Evolutionary conservation across 2,797 vertebrate genomes (phyloP).

Genomic region (Buphagus erythrorhynchus): DNA sequence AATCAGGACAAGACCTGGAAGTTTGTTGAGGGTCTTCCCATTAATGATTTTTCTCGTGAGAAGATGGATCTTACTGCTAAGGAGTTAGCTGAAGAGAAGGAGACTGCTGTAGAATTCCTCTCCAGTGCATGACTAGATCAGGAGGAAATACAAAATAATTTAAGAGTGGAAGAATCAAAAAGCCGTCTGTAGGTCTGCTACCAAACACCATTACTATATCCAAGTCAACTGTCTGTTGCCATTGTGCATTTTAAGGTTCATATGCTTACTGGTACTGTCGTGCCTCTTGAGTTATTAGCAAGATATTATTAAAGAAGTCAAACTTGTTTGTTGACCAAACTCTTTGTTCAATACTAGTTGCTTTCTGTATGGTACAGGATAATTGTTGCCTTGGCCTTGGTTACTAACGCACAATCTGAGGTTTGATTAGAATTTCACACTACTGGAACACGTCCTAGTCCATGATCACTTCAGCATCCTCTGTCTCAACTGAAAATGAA

Average conservation of each 20-base stretch:
- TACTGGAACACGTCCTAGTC: neutral
- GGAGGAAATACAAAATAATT: conserved; percentile 34
- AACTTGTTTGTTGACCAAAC: conserved; percentile 69
- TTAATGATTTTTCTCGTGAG: conserved; percentile 90
- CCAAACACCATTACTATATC: conserved; percentile 50
- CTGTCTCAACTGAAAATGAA: neutral
- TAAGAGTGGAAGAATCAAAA: conserved; percentile 79
- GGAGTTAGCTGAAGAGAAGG: conserved; percentile 92
- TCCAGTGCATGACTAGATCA: conserved; percentile 82
- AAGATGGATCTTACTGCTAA: conserved; percentile 94
- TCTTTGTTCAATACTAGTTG: conserved; percentile 21
- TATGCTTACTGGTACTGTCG: conserved; percentile 68
- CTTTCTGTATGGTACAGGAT: conserved; percentile 34
- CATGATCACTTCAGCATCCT: neutral
- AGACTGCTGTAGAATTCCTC: conserved; percentile 90
- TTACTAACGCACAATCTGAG: conserved; percentile 34
- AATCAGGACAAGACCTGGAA: conserved; percentile 92
- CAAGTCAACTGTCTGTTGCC: conserved; percentile 61
- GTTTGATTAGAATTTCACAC: conserved; percentile 21
- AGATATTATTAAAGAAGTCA: conserved; percentile 63
- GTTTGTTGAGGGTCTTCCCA: conserved; percentile 87
- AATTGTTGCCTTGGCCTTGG: conserved; percentile 23
- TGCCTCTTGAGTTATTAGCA: conserved; percentile 72
- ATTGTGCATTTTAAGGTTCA: conserved; percentile 54
- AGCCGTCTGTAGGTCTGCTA: conserved; percentile 84